Evolutionary conservation across 2,888 invertebrate genomes (phyloP), one percentile per base, ranked within the genome.

Genomic region (Panzeria rudis): DNA sequence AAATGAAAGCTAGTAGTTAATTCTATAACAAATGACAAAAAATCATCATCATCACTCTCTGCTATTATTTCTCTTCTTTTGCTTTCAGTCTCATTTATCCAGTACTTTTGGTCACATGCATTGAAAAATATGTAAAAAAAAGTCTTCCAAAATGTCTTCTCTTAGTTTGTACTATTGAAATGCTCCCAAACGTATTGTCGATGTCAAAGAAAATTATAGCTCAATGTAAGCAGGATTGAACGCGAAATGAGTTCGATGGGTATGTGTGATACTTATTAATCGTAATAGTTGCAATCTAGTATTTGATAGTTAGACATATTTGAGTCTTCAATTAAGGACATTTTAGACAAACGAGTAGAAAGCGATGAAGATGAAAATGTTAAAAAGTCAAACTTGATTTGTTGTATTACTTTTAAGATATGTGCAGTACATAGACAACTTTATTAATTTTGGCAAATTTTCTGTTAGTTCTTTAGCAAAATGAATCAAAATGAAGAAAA

Each of bases 391-490:
- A 69, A 69, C 41, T 75, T 79, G 78, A 79, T 69, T 62, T 69
- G 75, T 44, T 23, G 68, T 35, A 72, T 11, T 25, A 25, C n/a
- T 56, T 50, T 32, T 29, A 25, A 29, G 29, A 56, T 4, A 54
- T 59, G 17, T 52, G 52, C 38, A 73, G n/a, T n/a, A n/a, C n/a
- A 15, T 32, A 41, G 52, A 41, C 68, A 88, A 88, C 88, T 89
- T 89, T 89, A 89, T 90, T 90, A 90, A 89, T 90, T 88, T 88
- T 89, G 89, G 88, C 88, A 90, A 90, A 90, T 90, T 90, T 90
- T 11, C 15, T 50, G 7, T 3, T 32, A 29, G n/a, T 47, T 20
- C 5, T 64, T n/a, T 25, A 3, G 9, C 6, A 17, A 5, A 25
- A 47, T 44, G 25, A 64, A 44, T 5, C 1, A 61, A 20, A 61